Conservation (phyloP, 2,888 invertebrate genomes). For the Amblyteles armatorius region DNA sequence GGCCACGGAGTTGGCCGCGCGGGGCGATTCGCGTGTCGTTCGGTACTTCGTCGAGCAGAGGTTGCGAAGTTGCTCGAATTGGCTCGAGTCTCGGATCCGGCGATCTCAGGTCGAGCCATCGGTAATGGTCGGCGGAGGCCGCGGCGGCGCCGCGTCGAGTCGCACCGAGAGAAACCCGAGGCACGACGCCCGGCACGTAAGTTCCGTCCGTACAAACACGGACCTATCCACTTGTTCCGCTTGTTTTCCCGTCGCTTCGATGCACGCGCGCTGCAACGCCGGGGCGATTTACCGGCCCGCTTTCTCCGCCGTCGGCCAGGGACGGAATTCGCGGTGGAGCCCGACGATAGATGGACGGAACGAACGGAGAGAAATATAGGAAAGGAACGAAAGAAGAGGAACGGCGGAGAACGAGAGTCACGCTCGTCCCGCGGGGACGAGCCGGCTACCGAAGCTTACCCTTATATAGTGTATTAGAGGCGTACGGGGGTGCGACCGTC, state of each 20-base stretch:
- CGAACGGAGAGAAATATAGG: slow-evolving; percentile 1
- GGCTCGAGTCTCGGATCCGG: slow-evolving; percentile 57
- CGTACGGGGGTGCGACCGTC: slow-evolving; percentile 65
- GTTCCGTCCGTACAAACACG: slow-evolving; percentile 5
- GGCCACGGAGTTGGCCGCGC: slow-evolving; percentile 12
- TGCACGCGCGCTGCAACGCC: slow-evolving; percentile 20
- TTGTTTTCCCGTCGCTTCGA: slow-evolving; percentile 20
- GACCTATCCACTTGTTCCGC: slow-evolving; percentile 57
- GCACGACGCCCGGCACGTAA: neutral
- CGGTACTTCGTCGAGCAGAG: slow-evolving; percentile 20
- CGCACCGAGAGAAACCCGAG: slow-evolving; percentile 5
- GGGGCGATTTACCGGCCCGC: slow-evolving; percentile 79
- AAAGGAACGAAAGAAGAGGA: slow-evolving; percentile 34
- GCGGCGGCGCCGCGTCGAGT: slow-evolving; percentile 9
- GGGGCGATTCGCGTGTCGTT: slow-evolving; percentile 47
- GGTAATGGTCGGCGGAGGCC: slow-evolving; percentile 45
- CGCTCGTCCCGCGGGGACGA: slow-evolving; percentile 66
- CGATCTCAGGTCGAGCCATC: slow-evolving; percentile 17
- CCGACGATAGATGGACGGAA: slow-evolving; percentile 17
- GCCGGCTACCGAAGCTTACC: slow-evolving; percentile 40
- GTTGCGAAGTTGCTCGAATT: slow-evolving; percentile 15
- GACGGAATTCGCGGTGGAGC: neutral
- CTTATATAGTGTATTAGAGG: slow-evolving; percentile 50
- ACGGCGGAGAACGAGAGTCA: slow-evolving; percentile 48
- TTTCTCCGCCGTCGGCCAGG: slow-evolving; percentile 60